These are phyloP conservation scores for Chirona hameri DNA, from an alignment of 2,888 invertebrate species.

Conservation along the genomic window DNA sequence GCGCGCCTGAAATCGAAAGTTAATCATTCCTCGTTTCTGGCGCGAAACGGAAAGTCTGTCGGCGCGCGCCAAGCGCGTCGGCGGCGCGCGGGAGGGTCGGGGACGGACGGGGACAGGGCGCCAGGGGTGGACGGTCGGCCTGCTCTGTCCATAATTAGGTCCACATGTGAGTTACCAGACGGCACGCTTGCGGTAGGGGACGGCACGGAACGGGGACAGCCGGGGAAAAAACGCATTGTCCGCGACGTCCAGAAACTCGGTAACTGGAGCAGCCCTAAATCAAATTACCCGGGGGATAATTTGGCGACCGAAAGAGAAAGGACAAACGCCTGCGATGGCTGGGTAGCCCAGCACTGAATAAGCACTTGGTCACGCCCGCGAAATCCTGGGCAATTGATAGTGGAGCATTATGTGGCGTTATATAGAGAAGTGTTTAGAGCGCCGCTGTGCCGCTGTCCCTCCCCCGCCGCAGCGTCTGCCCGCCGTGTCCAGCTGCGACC, in stretches of 20 bases:
- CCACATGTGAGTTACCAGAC: slow-evolving; percentile 25
- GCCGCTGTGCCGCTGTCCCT: not conserved
- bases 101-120: not conserved
- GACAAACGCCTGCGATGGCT: not conserved
- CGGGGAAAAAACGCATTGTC: slow-evolving; percentile 5
- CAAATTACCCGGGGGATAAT: slow-evolving; percentile 5
- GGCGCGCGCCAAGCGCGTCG: not conserved
- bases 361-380: slow-evolving; percentile 1
- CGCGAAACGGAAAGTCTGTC: slow-evolving; percentile 13
- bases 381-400: slow-evolving; percentile 1
- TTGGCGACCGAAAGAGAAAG: not conserved
- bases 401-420: not conserved
- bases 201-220: not conserved
- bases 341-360: not conserved
- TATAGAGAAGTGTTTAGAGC: not conserved
- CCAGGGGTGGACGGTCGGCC: not conserved
- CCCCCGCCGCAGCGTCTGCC: not conserved
- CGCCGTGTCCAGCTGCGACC: not conserved
- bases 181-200: slow-evolving; percentile 24
- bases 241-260: slow-evolving; percentile 3
- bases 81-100: not conserved
- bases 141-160: slow-evolving; percentile 22
- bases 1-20: slow-evolving; percentile 10
- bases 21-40: not conserved
- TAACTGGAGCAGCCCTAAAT: slow-evolving; percentile 26